A percentile compares a stretch with the other conserved stretches of the same genome.
These are phyloP conservation scores for Eremobia ochroleuca DNA, from an alignment of 2,888 invertebrate genomes.

Conservation along the genomic window DNA sequence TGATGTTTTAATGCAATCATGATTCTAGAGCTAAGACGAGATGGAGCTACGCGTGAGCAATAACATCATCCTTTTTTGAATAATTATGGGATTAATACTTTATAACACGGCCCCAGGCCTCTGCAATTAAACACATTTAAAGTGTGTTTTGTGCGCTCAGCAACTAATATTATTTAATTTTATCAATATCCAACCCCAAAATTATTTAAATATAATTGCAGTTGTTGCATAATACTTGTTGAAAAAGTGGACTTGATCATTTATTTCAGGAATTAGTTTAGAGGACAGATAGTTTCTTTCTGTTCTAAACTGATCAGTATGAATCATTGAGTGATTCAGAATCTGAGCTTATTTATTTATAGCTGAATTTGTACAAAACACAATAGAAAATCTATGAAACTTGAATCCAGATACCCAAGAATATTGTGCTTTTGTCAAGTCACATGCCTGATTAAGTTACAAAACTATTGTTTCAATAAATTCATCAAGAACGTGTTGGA, in stretches of 20 bases:
- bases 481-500: not conserved
- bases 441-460: not conserved
- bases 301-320: slow-evolving; percentile 21
- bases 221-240: not conserved
- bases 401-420: not conserved
- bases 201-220: not conserved
- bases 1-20: not conserved
- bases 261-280: not conserved
- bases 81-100: not conserved
- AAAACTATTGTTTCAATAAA: not conserved
- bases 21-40: not conserved
- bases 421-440: not conserved
- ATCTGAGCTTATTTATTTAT: slow-evolving; percentile 39
- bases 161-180: not conserved
- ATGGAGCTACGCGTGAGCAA: not conserved
- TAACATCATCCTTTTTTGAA: not conserved
- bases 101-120: not conserved
- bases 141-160: not conserved
- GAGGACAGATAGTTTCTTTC: not conserved
- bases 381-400: not conserved
- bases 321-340: slow-evolving; percentile 42
- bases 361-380: slow-evolving; percentile 5
- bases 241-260: not conserved
- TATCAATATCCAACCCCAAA: not conserved
- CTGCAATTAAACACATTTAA: not conserved